Base-by-base conservation (phyloP, 1,140 invertebrate species). In the Meloidogyne floridensis region DNA sequence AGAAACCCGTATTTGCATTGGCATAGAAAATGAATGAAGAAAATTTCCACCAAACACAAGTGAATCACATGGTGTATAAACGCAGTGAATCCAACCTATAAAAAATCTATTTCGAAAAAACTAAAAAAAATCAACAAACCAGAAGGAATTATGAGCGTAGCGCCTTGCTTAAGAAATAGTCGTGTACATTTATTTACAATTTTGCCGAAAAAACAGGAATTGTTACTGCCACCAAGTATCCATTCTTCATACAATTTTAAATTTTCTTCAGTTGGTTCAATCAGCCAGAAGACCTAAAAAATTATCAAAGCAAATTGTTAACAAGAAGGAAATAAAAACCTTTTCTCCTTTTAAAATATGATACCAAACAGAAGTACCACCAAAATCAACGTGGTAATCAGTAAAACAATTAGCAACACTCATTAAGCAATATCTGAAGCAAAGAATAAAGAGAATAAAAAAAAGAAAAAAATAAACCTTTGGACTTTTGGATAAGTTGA, bases 311-410 rank as follows among this genome's bases (percentile, higher is more conserved):
- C 51, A 70, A 82, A 13, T 4, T 13, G 7, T 47, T 81, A 20
- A 70, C 42, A 15, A 0, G 3, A n/a, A 11, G 0, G 32, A 32
- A 81, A 1, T 2, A 13, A 69, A 18, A 3, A 83, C 82, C 83
- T 83, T 83, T 69, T 79, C 74, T 20, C 82, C 97, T 91, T 94
- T 94, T 10, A 98, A 91, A 84, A 99, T 96, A 90, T 98, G 97
- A 91, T 99, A 98, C 97, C 97, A 99, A 0, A 99, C 97, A 2
- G 96, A 98, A 0, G 97, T 98, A 0, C 97, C 97, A 32, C 97
- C 96, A 91, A 98, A 97, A 91, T 98, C 77, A 74, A 99, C 95
- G 89, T 99, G 97, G 90, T 98, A 99, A 91, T 99, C 97, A 11
- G 97, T 99, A 89, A 97, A 99, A 90, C 96, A 98, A 3, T 95